Evolutionary conservation across 1,140 invertebrate species (phyloP), one percentile per base, ranked within the genome.

Genomic region (Limonius californicus): DNA sequence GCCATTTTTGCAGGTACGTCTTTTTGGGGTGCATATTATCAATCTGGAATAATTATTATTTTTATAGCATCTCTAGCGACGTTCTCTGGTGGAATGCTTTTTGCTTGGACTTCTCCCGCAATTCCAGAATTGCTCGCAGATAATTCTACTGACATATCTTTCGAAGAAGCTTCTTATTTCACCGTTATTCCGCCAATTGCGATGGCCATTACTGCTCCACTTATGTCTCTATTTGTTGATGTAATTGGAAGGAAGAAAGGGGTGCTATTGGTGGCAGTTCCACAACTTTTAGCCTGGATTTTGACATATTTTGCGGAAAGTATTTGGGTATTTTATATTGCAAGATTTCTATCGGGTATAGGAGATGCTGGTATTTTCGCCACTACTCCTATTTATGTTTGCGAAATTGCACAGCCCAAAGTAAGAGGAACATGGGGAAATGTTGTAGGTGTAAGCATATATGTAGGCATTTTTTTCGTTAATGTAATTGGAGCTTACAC

Each of bases 401-500:
- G 63, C 6, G 68, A 71, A 57, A 61, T 69, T 8, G 54, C 63
- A 0, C 64, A 62, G 1, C 65, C 69, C 3, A 64, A 56, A 32
- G 62, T 71, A 0, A 67, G 69, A 59, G 68, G 68, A 14, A 60
- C 47, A 12, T 71, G 68, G 68, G 68, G 68, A 6, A 68, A 83
- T 1, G 80, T 16, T 78, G 81, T 68, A 80, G 75, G 72, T 1
- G 62, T 76, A 4, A 78, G 80, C 20, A 70, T 78, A 12, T 79
- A 78, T 50, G 75, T 85, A 39, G 81, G 79, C 6, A 79, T 83
- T 54, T 43, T 75, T 7, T 15, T 65, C 4, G 74, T 80, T 39
- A 84, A 83, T 30, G 68, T 83, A 9, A 55, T 83, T 1, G 85
- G 85, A 1, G 71, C 79, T 15, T 78, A 72, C 50, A 69, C 78